phyloP scores from a whole-genome alignment of 1,140 invertebrate species.

The Polyergus mexicanus region DNA sequence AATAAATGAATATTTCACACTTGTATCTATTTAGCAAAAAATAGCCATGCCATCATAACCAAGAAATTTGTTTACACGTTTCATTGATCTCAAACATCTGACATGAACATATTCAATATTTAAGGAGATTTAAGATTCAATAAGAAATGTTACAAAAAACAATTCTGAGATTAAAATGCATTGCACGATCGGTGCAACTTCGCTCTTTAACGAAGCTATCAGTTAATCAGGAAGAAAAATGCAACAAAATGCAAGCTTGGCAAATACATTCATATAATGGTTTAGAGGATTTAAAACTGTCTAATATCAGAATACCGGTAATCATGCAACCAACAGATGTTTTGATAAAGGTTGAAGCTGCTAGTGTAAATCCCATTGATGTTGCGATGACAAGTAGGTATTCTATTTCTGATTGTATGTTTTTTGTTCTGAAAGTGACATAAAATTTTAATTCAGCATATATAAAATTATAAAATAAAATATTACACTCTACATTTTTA shows the following conservation, averaged over 20 bases:
- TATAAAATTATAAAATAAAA: neutral
- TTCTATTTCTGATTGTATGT: slow-evolving; percentile 10
- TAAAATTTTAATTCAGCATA: neutral
- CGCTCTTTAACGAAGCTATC: slow-evolving; percentile 62
- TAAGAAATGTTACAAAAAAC: slow-evolving; percentile 67
- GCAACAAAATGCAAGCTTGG: slow-evolving; percentile 90
- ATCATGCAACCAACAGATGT: slow-evolving; percentile 91
- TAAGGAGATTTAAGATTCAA: slow-evolving; percentile 56
- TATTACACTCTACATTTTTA: neutral
- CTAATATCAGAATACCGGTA: slow-evolving; percentile 89
- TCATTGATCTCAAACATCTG: neutral
- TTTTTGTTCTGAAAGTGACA: neutral
- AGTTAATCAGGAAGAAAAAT: slow-evolving; percentile 62
- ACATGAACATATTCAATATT: slow-evolving; percentile 39
- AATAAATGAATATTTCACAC: too few relatives aligned
- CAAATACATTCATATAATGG: slow-evolving; percentile 92
- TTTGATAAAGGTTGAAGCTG: slow-evolving; percentile 92
- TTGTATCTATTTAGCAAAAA: too few relatives aligned
- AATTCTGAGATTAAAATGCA: slow-evolving; percentile 39
- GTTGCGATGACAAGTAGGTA: slow-evolving; percentile 93
- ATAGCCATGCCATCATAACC: too few relatives aligned
- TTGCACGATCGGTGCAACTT: neutral
- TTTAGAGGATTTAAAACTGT: slow-evolving; percentile 89
- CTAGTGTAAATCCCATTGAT: slow-evolving; percentile 97
- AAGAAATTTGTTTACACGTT: too few relatives aligned